A percentile compares a stretch with the other conserved stretches of the same genome.
Evolutionary conservation across 2,888 invertebrate genomes (phyloP).

Genomic region (Amorpha juglandis): DNA sequence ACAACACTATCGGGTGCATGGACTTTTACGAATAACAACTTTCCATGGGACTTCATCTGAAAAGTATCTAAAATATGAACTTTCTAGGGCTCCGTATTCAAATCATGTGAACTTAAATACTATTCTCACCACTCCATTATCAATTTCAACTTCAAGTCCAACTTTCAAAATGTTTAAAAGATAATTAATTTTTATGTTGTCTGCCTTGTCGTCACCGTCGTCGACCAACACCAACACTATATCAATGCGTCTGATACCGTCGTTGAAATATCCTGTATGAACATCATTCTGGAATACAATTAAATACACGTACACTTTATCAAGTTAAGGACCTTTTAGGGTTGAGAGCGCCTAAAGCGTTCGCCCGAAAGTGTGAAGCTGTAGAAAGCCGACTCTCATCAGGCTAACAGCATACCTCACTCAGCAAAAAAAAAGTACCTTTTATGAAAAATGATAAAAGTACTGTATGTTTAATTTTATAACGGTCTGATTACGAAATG

Average conservation of each 20-base stretch:
- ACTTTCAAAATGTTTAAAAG: constrained; percentile 45
- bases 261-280: constrained; percentile 43
- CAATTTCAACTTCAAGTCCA: constrained; percentile 46
- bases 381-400: too few species aligned
- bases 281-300: constrained; percentile 4
- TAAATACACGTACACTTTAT: not conserved
- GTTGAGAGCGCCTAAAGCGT: too few species aligned
- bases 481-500: too few species aligned
- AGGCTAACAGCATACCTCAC: too few species aligned
- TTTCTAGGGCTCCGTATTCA: too few species aligned
- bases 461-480: too few species aligned
- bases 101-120: too few species aligned
- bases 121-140: constrained; percentile 33
- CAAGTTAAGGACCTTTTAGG: not conserved
- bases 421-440: too few species aligned
- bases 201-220: constrained; percentile 32
- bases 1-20: constrained; percentile 51
- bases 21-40: constrained; percentile 53
- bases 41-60: constrained; percentile 32
- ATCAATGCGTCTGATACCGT: constrained; percentile 47
- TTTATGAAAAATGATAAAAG: too few species aligned
- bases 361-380: too few species aligned
- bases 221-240: constrained; percentile 46
- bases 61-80: not conserved
- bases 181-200: constrained; percentile 40